Percentiles rank a stretch among this genome's conserved stretches.
Conservation (phyloP, 92 coral and sea anemone genomes). For the Phymanthus crucifer region DNA sequence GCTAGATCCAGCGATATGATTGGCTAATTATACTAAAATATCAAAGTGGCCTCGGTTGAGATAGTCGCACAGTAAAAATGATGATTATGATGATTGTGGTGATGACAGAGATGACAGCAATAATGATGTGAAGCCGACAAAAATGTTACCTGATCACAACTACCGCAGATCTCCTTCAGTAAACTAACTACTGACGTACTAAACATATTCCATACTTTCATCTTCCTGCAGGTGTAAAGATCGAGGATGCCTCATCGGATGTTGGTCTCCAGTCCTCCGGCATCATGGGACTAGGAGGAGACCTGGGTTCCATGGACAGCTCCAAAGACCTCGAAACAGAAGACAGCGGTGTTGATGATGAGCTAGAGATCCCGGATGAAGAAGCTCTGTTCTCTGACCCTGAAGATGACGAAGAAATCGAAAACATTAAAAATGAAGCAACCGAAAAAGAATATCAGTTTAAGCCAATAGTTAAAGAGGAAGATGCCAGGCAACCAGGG, state of each 20-base stretch:
- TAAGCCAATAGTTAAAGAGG: conserved; percentile 78
- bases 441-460: conserved; percentile 81
- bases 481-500: conserved; percentile 19
- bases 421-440: conserved; percentile 54
- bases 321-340: conserved; percentile 53
- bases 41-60: no score
- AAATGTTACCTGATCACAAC: no score
- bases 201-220: not conserved
- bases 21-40: no score
- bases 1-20: no score
- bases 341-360: conserved; percentile 90
- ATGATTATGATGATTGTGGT: no score
- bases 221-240: not conserved
- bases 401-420: conserved; percentile 88
- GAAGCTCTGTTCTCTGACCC: conserved; percentile 99
- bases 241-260: conserved; percentile 55
- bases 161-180: no score
- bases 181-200: no score
- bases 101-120: no score
- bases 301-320: conserved; percentile 16
- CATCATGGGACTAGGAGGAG: conserved; percentile 30
- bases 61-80: no score
- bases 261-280: conserved; percentile 43
- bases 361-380: conserved; percentile 80
- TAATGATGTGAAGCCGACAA: no score